These are phyloP conservation scores for Glaucopsyche alexis DNA, from an alignment of 2,888 invertebrate species.

Conservation along the genomic window DNA sequence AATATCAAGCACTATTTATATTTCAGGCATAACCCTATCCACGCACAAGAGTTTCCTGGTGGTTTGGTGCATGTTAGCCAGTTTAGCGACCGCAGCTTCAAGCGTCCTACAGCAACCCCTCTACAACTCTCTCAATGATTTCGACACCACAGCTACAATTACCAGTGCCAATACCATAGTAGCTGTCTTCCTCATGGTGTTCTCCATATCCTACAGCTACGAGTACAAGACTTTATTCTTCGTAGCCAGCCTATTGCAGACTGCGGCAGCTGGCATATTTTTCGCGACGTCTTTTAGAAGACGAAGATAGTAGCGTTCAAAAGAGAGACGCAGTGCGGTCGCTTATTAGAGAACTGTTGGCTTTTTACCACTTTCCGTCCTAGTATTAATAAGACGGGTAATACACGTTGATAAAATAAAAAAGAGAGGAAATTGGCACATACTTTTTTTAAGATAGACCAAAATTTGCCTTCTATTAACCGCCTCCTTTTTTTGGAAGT, in stretches of 20 bases:
- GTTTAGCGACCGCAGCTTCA: conserved; percentile 63
- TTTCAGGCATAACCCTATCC: conserved; percentile 63
- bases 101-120: conserved; percentile 66
- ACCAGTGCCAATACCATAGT: conserved; percentile 65
- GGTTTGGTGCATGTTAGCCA: conserved; percentile 69
- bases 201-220: conserved; percentile 62
- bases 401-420: background rate
- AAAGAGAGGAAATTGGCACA: background rate
- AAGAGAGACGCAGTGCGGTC: no score
- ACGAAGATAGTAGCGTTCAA: conserved; percentile 49
- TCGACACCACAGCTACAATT: conserved; percentile 69
- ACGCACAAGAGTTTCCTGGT: conserved; percentile 60
- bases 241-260: conserved; percentile 61
- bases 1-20: no score
- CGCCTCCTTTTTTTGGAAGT: no score
- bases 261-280: conserved; percentile 59
- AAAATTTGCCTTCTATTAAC: no score
- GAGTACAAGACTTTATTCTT: conserved; percentile 65
- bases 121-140: conserved; percentile 68
- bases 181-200: conserved; percentile 59
- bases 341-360: background rate
- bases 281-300: conserved; percentile 63
- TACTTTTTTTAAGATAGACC: no score
- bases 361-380: conserved; percentile 3
- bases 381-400: background rate